Evolutionary conservation across 1,140 invertebrate species (phyloP).

Genomic region (Laodelphax striatellus): DNA sequence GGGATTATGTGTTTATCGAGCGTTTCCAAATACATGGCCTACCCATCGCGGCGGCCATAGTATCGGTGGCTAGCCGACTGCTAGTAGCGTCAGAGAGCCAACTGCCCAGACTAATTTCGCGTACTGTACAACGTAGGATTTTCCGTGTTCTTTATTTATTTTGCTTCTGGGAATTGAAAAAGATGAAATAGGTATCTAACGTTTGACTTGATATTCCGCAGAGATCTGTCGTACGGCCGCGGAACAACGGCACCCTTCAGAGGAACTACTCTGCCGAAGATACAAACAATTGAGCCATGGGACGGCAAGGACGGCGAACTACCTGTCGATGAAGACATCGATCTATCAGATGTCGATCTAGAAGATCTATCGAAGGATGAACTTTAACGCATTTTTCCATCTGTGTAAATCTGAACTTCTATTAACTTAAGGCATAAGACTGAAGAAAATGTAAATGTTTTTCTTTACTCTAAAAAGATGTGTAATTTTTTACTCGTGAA

Average conservation of each 20-base stretch:
- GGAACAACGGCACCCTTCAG: constrained; percentile 84
- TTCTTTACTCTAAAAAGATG: too few relatives aligned
- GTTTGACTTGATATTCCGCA: constrained; percentile 30
- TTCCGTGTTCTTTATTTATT: too few relatives aligned
- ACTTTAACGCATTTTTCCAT: constrained; percentile 41
- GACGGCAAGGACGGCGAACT: constrained; percentile 93
- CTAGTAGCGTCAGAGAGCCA: too few relatives aligned
- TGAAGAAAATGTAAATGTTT: background rate
- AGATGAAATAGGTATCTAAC: too few relatives aligned
- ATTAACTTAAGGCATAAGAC: constrained; percentile 1
- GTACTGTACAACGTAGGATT: too few relatives aligned
- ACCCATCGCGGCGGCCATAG: too few relatives aligned
- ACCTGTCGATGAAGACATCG: constrained; percentile 83
- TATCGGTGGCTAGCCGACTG: too few relatives aligned
- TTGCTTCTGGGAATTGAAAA: too few relatives aligned
- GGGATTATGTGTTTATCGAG: too few relatives aligned
- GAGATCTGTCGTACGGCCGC: constrained; percentile 89
- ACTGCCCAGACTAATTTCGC: too few relatives aligned
- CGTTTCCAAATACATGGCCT: too few relatives aligned
- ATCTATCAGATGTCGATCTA: constrained; percentile 81
- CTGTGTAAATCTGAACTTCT: background rate
- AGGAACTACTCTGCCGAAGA: constrained; percentile 71
- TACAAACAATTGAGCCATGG: constrained; percentile 69
- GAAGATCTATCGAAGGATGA: constrained; percentile 66
- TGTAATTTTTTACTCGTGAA: too few relatives aligned